These are phyloP conservation scores for Papilio gigon DNA, from an alignment of 2,888 invertebrate species.

Conservation along the genomic window DNA sequence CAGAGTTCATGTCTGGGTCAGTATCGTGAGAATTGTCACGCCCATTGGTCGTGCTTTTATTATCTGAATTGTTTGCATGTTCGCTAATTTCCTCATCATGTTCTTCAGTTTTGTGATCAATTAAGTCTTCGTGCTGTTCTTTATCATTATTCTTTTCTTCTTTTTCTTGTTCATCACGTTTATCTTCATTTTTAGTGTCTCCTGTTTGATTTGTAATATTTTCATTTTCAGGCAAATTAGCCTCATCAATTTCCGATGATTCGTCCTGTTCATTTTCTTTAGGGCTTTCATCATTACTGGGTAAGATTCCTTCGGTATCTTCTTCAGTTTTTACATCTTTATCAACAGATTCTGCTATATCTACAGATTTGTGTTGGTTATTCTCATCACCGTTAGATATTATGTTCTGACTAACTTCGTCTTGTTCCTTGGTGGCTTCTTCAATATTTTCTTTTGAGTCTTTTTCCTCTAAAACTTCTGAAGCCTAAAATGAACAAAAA, in stretches of 20 bases:
- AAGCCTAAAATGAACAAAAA: slow-evolving; percentile 69
- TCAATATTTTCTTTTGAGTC: slow-evolving; percentile 41
- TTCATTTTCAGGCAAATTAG: slow-evolving; percentile 34
- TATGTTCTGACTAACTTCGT: slow-evolving; percentile 32
- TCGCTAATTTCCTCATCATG: slow-evolving; percentile 19
- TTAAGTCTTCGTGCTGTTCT: slow-evolving; percentile 33
- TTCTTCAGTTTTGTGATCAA: slow-evolving; percentile 27
- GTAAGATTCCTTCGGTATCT: slow-evolving; percentile 7
- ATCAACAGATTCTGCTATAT: background rate
- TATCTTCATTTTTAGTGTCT: slow-evolving; percentile 36
- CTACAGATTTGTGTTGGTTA: background rate
- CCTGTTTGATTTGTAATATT: slow-evolving; percentile 16
- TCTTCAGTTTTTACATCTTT: slow-evolving; percentile 31
- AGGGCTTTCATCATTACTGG: slow-evolving; percentile 37
- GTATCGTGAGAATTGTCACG: background rate
- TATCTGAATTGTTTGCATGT: background rate
- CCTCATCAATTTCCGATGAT: slow-evolving; percentile 44
- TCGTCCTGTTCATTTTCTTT: slow-evolving; percentile 46
- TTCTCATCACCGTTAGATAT: background rate
- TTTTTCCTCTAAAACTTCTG: slow-evolving; percentile 42
- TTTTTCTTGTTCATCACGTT: slow-evolving; percentile 42
- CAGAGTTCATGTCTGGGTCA: slow-evolving; percentile 47
- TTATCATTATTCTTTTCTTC: slow-evolving; percentile 38
- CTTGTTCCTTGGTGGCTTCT: slow-evolving; percentile 39
- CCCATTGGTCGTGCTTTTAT: slow-evolving; percentile 39